Evolutionary conservation across 2,113 vertebrate species (phyloP).

Genomic region (Sisor rabdophorus): DNA sequence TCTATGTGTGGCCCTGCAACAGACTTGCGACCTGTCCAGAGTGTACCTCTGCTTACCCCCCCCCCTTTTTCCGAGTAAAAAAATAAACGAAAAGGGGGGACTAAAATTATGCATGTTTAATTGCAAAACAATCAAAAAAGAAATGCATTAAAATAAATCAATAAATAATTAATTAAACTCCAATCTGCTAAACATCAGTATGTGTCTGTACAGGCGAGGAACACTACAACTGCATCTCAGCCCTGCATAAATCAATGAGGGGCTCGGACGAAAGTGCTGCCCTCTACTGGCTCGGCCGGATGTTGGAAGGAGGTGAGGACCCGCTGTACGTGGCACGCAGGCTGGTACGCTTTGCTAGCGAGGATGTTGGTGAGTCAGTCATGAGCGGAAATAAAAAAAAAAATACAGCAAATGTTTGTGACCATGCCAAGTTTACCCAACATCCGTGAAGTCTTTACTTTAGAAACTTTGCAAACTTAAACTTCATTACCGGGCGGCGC

Average conservation of each 20-base stretch:
- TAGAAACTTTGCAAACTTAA: neutral
- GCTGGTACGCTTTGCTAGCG: conserved; percentile 92
- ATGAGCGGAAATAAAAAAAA: neutral
- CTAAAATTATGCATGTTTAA: neutral
- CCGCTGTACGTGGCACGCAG: conserved; percentile 91
- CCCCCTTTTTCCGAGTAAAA: too few species aligned
- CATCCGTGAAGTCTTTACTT: neutral
- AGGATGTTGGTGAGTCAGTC: conserved; percentile 85
- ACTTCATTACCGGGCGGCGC: neutral
- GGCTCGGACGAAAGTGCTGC: conserved; percentile 89
- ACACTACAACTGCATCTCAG: conserved; percentile 96
- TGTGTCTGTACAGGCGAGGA: conserved; percentile 80
- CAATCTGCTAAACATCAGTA: neutral
- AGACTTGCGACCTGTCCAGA: too few species aligned
- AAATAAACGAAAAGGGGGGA: neutral
- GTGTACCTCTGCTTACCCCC: too few species aligned
- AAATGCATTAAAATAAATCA: neutral
- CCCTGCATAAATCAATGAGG: conserved; percentile 94
- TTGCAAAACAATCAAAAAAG: neutral
- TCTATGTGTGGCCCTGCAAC: too few species aligned
- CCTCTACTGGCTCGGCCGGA: conserved; percentile 95
- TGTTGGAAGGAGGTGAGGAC: conserved; percentile 96
- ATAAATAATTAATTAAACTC: neutral
- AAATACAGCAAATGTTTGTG: neutral
- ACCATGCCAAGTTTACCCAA: neutral